These are phyloP conservation scores for Dicyrtomina minuta DNA, from an alignment of 2,888 invertebrate species.

Conservation along the genomic window DNA sequence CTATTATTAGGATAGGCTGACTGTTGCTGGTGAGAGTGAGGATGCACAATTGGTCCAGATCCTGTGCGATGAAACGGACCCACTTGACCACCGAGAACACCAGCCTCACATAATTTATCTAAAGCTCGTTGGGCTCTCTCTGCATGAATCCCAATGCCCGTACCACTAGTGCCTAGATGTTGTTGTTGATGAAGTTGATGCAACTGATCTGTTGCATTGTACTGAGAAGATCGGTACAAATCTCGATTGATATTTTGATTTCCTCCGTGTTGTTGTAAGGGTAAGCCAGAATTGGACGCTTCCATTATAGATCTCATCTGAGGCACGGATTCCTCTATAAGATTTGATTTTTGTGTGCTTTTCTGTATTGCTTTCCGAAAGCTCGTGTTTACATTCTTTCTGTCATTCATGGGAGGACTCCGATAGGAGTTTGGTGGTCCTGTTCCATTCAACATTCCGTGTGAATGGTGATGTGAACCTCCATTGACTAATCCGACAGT, in stretches of 20 bases:
- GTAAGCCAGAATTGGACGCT: neutral
- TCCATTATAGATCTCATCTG: conserved; percentile 54
- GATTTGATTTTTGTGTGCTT: conserved; percentile 59
- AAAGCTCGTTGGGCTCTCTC: conserved; percentile 51
- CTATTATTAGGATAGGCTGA: conserved; percentile 20
- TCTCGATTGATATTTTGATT: conserved; percentile 23
- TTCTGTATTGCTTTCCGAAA: conserved; percentile 52
- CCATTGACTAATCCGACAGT: conserved; percentile 22
- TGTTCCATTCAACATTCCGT: conserved; percentile 29
- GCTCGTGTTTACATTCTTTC: conserved; percentile 52
- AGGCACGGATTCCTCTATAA: conserved; percentile 63
- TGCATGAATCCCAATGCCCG: conserved; percentile 32
- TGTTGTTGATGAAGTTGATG: conserved; percentile 16
- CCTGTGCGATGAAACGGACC: conserved; percentile 44
- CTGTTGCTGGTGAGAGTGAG: conserved; percentile 34
- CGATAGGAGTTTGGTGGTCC: conserved; percentile 40
- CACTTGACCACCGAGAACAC: neutral
- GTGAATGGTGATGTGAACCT: conserved; percentile 20
- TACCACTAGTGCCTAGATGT: neutral
- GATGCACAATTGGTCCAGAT: conserved; percentile 45
- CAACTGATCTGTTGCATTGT: conserved; percentile 7
- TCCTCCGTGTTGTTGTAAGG: neutral
- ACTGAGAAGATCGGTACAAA: conserved; percentile 39
- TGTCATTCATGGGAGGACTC: conserved; percentile 44
- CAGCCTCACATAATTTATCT: conserved; percentile 46